Conservation (phyloP, 2,888 invertebrate species). For the Orchesellides sinensis region DNA sequence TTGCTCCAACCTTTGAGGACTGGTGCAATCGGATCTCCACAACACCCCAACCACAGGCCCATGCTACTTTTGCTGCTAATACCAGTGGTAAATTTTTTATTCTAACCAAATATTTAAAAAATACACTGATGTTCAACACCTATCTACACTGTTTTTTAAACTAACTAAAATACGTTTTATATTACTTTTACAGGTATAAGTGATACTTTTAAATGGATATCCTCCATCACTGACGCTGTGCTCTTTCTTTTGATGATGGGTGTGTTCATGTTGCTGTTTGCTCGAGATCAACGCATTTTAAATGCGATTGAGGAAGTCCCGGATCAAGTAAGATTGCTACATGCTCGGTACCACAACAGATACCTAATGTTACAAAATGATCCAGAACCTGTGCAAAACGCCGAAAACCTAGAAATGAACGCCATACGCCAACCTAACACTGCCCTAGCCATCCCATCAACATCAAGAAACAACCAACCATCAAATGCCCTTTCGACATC, state of each 20-base stretch:
- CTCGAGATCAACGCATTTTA: not conserved
- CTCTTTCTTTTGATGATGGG: not conserved
- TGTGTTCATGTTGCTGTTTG: not conserved
- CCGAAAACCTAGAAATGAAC: not conserved
- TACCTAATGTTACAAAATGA: not conserved
- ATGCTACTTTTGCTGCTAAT: not conserved
- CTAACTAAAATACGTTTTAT: not conserved
- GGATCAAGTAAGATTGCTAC: not conserved
- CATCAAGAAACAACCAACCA: too few species aligned
- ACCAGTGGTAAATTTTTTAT: not conserved
- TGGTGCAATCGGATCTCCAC: not conserved
- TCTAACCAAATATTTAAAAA: too few species aligned
- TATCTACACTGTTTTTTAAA: not conserved
- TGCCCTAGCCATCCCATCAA: not conserved
- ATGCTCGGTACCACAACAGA: not conserved
- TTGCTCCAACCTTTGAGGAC: not conserved
- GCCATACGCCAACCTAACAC: not conserved
- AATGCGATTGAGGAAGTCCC: not conserved
- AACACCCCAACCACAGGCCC: not conserved
- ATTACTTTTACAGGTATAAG: not conserved
- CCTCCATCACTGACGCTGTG: not conserved
- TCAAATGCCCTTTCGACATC: not conserved
- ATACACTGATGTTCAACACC: too few species aligned
- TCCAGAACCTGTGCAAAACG: not conserved
- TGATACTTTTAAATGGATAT: not conserved